These are phyloP conservation scores for Garrulus glandarius DNA, from an alignment of 2,797 vertebrate genomes.

Conservation along the genomic window DNA sequence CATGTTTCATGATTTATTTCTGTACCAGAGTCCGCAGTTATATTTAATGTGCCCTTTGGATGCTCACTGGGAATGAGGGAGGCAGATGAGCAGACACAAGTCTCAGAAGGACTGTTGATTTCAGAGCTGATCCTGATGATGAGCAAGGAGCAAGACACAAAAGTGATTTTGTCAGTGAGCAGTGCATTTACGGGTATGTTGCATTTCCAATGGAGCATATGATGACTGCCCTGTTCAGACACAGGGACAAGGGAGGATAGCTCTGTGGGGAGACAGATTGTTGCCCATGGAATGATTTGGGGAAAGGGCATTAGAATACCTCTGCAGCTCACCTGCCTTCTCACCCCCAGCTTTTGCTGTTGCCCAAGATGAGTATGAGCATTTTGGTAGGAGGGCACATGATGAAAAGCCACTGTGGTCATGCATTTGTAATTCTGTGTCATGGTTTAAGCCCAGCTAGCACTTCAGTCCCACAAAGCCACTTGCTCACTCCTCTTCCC, in stretches of 20 bases:
- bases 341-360: not conserved
- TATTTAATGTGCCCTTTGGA: not conserved
- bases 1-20: not conserved
- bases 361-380: not conserved
- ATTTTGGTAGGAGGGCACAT: not conserved
- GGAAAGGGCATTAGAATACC: not conserved
- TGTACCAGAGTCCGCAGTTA: not conserved
- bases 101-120: not conserved
- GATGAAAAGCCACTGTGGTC: not conserved
- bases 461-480: not conserved
- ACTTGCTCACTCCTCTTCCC: not conserved
- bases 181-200: not conserved
- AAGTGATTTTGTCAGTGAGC: not conserved
- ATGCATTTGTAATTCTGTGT: not conserved
- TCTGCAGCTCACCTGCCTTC: not conserved
- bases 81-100: not conserved
- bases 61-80: rapidly evolving
- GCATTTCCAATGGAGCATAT: not conserved
- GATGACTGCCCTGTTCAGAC: not conserved
- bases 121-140: not conserved
- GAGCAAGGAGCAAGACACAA: not conserved
- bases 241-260: not conserved
- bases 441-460: not conserved
- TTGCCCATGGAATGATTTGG: not conserved
- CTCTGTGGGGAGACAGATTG: not conserved